Evolutionary conservation across 2,113 vertebrate species (phyloP).

Genomic region (Irena cyanogastra): DNA sequence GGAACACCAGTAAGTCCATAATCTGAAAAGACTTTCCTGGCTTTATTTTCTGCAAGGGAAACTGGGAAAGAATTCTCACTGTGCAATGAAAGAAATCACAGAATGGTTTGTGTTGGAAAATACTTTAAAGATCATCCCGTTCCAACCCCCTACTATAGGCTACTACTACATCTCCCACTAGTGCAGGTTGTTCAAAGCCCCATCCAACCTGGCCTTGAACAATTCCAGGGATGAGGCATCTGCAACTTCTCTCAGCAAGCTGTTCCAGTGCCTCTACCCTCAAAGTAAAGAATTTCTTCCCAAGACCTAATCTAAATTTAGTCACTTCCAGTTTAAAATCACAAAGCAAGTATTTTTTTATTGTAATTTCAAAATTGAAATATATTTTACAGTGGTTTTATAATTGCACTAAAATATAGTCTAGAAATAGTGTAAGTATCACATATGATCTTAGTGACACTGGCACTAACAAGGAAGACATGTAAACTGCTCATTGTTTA

Average conservation of each 20-base stretch:
- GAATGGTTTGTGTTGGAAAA: not conserved
- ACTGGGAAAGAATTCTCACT: not conserved
- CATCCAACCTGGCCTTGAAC: not conserved
- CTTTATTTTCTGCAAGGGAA: not conserved
- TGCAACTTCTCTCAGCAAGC: not conserved
- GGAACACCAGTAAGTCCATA: constrained; percentile 74
- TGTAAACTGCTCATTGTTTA: not conserved
- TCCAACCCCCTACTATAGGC: not conserved
- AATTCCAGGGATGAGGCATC: not conserved
- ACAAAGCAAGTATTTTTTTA: not conserved
- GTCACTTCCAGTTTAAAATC: not conserved
- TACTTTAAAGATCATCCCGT: not conserved
- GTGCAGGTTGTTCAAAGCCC: not conserved
- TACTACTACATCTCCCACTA: not conserved
- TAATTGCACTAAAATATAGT: not conserved
- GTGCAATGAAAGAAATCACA: not conserved
- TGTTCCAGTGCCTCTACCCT: not conserved
- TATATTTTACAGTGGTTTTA: not conserved
- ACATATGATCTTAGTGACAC: not conserved
- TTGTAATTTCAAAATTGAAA: not conserved
- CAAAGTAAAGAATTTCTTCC: not conserved
- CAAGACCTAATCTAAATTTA: not conserved
- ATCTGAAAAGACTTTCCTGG: not conserved
- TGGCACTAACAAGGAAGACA: not conserved
- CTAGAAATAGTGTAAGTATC: not conserved